Base-by-base conservation (phyloP, 2,888 invertebrate species). In the Athalia circularis region DNA sequence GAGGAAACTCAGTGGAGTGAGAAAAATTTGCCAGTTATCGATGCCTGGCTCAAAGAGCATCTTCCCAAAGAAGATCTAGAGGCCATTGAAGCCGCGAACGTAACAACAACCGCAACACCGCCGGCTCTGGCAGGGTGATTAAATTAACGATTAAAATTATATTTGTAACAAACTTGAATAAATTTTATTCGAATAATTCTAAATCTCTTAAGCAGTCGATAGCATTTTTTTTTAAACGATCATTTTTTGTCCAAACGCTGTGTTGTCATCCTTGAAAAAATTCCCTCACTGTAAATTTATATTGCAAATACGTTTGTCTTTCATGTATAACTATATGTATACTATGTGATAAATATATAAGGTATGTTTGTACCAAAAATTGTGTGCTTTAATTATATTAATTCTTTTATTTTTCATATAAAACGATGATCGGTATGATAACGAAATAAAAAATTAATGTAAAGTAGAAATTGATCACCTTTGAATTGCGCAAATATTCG, bases 1-100 rank as follows among this genome's bases (percentile, higher is more conserved):
- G 94, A 95, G 84, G 95, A 95, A 86, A 94, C 94, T 0, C 93
- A 94, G 84, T 96, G 96, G 96, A 95, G 94, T 54, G 93, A 94
- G 75, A 94, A 94, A 76, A 96, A 95, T 86, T 88, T 96, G 4
- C 95, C 95, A 0, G 93, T 94, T 0, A 95, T 96, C 61, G 94
- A 95, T 80, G 90, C 92, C 8, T 96, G 96, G 96, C 90, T 96
- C 3, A 93, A 94, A 79, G 85, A 91, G 9, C 93, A 93, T 88
- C 87, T 93, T 62, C 74, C 72, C 13, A 77, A 52, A 11, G 75
- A 78, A 78, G 80, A 54, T 65, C 15, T 72, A 15, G 64, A 43
- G 3, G 64, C 74, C 52, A 78, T 72, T 47, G 64, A 52, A 45
- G 65, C 70, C 15, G n/a, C 74, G 13, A n/a, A 7, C 64, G 9